These are phyloP conservation scores for Metellina segmentata DNA, from an alignment of 2,888 invertebrate species.

Conservation along the genomic window DNA sequence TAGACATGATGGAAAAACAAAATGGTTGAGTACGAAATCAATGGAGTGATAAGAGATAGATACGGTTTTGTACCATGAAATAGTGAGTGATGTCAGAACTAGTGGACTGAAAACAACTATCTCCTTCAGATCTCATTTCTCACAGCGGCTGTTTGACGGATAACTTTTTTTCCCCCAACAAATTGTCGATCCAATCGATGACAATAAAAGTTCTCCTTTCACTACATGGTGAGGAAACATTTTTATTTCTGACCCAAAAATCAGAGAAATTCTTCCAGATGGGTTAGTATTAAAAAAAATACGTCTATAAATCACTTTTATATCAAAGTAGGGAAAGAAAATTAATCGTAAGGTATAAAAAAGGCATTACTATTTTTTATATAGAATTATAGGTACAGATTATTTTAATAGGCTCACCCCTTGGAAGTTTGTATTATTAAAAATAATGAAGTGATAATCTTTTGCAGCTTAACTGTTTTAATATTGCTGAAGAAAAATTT, in stretches of 20 bases:
- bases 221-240: background rate
- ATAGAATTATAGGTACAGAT: too few species aligned
- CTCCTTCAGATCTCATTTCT: constrained; percentile 28
- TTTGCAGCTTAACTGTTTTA: too few species aligned
- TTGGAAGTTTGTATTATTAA: too few species aligned
- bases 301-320: background rate
- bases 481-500: too few species aligned
- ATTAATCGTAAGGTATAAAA: too few species aligned
- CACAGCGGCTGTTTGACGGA: background rate
- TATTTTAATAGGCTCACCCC: too few species aligned
- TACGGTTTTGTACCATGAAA: background rate
- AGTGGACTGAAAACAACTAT: background rate
- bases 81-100: constrained; percentile 7
- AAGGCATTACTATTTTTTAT: too few species aligned
- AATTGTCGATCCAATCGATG: too few species aligned
- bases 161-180: background rate
- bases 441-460: too few species aligned
- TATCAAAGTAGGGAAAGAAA: background rate
- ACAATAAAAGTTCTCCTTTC: too few species aligned
- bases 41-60: background rate
- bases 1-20: too few species aligned
- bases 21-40: background rate
- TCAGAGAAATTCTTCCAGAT: background rate
- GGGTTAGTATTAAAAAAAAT: background rate
- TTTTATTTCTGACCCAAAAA: background rate